Evolutionary conservation across 2,113 vertebrate genomes (phyloP).

Genomic region (Smithornis capensis): DNA sequence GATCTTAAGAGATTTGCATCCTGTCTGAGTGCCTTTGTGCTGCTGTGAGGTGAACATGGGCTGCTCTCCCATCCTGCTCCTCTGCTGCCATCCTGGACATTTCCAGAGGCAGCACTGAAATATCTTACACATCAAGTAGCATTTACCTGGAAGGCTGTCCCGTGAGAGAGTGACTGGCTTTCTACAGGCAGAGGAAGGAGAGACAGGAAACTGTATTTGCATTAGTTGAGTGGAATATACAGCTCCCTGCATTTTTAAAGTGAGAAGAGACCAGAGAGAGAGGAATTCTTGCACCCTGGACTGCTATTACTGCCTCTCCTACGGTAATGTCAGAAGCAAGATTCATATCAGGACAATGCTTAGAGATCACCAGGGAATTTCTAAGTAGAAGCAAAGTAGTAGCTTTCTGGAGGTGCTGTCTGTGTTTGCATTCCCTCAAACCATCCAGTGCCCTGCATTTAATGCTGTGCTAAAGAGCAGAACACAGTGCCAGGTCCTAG

Average conservation of each 20-base stretch:
- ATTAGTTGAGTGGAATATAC: not conserved
- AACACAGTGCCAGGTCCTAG: accelerated
- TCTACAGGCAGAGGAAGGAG: not conserved
- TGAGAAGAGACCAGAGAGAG: not conserved
- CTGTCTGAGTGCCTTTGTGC: not conserved
- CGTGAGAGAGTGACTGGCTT: not conserved
- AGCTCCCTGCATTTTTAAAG: not conserved
- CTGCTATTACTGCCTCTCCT: not conserved
- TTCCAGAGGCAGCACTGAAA: not conserved
- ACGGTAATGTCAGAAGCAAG: not conserved
- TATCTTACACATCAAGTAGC: not conserved
- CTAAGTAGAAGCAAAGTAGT: not conserved
- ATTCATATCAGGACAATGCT: not conserved
- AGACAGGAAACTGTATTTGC: not conserved
- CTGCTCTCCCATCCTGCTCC: not conserved
- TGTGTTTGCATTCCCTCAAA: not conserved
- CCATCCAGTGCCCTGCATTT: not conserved
- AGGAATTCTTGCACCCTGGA: not conserved
- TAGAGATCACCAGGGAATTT: not conserved
- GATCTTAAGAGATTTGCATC: not conserved
- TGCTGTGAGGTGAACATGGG: accelerated
- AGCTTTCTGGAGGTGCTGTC: not conserved
- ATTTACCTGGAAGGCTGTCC: not conserved
- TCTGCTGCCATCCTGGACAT: accelerated
- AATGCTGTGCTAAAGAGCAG: not conserved